phyloP scores from a whole-genome alignment of 2,113 vertebrate genomes.

The Misgurnus anguillicaudatus region DNA sequence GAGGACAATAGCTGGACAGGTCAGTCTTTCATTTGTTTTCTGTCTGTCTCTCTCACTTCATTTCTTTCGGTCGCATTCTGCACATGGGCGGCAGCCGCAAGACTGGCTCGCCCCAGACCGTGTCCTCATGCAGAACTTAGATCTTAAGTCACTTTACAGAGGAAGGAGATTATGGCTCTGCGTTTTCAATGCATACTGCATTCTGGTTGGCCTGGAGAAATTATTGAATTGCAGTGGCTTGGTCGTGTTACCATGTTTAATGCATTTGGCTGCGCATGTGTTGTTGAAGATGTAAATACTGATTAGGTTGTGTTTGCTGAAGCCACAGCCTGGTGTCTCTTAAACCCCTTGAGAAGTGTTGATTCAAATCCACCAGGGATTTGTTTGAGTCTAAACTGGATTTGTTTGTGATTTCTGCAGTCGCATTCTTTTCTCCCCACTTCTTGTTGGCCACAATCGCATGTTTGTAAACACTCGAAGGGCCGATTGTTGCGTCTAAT shows the following conservation, averaged over 20 bases:
- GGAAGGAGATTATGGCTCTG: not conserved
- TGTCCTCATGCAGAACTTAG: slow-evolving; percentile 13
- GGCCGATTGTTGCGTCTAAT: not conserved
- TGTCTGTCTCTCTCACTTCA: not conserved
- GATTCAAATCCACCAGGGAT: slow-evolving; percentile 18
- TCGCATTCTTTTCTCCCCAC: not conserved
- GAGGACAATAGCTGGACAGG: slow-evolving; percentile 91
- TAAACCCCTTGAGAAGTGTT: slow-evolving; percentile 1
- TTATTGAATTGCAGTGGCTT: not conserved
- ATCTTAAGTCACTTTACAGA: slow-evolving; percentile 7
- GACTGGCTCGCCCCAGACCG: slow-evolving; percentile 56
- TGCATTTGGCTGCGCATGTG: not conserved
- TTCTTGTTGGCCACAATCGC: not conserved
- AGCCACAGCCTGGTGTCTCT: not conserved
- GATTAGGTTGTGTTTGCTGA: not conserved
- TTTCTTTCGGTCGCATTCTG: slow-evolving; percentile 1
- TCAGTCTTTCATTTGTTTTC: slow-evolving; percentile 60
- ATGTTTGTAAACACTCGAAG: not conserved
- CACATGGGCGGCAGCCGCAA: slow-evolving; percentile 66
- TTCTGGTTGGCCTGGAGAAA: not conserved
- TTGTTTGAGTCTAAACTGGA: slow-evolving; percentile 15
- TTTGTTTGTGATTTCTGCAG: not conserved
- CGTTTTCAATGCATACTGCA: not conserved
- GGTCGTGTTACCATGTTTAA: not conserved
- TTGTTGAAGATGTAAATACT: slow-evolving; percentile 6